Evolutionary conservation across 2,113 vertebrate genomes (phyloP).

Genomic region (Nansenia antarctica): DNA sequence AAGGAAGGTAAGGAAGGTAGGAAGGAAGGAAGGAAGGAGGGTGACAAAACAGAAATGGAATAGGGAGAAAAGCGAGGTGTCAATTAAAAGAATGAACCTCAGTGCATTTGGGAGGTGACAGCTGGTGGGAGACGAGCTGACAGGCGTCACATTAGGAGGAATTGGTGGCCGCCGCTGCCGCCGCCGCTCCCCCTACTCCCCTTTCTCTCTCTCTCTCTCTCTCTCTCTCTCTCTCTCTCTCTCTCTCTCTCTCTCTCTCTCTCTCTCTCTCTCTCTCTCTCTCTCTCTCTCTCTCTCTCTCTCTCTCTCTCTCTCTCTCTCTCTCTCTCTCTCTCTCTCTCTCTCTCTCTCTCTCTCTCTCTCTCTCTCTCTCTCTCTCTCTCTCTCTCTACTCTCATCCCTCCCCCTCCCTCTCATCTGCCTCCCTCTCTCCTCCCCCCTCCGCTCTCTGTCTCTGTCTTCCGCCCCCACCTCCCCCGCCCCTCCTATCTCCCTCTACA

Average conservation of each 20-base stretch:
- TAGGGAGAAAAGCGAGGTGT: slow-evolving; percentile 87
- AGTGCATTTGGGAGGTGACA: slow-evolving; percentile 83
- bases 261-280: not conserved
- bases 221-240: too few species aligned
- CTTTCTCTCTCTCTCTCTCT: slow-evolving; percentile 22
- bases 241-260: too few species aligned
- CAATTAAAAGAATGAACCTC: slow-evolving; percentile 96
- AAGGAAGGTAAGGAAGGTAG: slow-evolving; percentile 41
- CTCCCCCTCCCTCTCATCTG: slow-evolving; percentile 8
- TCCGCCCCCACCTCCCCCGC: not conserved
- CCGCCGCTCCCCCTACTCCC: slow-evolving; percentile 54
- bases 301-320: too few species aligned
- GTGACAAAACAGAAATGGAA: slow-evolving; percentile 75
- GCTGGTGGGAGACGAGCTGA: slow-evolving; percentile 88
- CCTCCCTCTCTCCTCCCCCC: not conserved
- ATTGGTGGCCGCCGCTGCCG: slow-evolving; percentile 75
- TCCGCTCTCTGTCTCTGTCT: too few species aligned
- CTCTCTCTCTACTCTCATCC: too few species aligned
- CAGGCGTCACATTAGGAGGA: slow-evolving; percentile 82
- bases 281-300: too few species aligned
- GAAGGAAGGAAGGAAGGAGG: slow-evolving; percentile 54
- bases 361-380: too few species aligned
- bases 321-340: slow-evolving; percentile 36
- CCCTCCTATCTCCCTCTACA: too few species aligned
- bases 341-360: not conserved